Evolutionary conservation across 2,888 invertebrate species (phyloP), one percentile per base, ranked within the genome.

Genomic region (Drosophila multiciliata): DNA sequence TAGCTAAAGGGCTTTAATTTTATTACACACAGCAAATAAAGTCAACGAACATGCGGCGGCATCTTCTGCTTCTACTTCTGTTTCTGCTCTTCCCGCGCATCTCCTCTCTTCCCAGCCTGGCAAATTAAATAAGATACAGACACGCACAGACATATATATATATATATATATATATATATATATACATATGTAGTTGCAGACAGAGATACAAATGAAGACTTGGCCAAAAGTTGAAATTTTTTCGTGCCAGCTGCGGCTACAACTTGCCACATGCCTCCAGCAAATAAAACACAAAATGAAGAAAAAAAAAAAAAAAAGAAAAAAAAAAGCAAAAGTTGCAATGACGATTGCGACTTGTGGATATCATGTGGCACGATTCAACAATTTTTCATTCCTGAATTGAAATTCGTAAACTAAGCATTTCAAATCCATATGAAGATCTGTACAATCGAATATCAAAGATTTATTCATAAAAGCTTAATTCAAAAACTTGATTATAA

Each of bases 1-100:
- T 89, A 87, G 88, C 86, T 89, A 87, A 87, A 87, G 90, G 86
- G 90, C 86, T 89, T 89, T 87, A 87, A 87, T 87, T 87, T 87
- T 87, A 87, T 87, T 87, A 89, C 89, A 87, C 77, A 84, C 83
- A 87, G 78, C 86, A 89, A 87, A 89, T 87, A 89, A 87, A 87
- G 86, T 87, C 90, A 82, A 86, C 88, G 88, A 83, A 87, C 86
- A 87, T 80, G 88, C 82, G 89, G 80, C 72, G 80, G 80, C 76
- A 63, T 58, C 61, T 73, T 54, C 45, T 26, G 15, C 23, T 15
- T 26, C 26, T 26, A 26, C 26, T 26, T 26, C 26, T 26, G 5
- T 58, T 73, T 54, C 45, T 26, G 15, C 15, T 15, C 20, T 45
- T 7, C 11, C 15, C 42, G 40, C 23, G 1, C 20, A 29, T 8